Evolutionary conservation across 2,888 invertebrate genomes (phyloP).

Genomic region (Eumerus sabulonum): DNA sequence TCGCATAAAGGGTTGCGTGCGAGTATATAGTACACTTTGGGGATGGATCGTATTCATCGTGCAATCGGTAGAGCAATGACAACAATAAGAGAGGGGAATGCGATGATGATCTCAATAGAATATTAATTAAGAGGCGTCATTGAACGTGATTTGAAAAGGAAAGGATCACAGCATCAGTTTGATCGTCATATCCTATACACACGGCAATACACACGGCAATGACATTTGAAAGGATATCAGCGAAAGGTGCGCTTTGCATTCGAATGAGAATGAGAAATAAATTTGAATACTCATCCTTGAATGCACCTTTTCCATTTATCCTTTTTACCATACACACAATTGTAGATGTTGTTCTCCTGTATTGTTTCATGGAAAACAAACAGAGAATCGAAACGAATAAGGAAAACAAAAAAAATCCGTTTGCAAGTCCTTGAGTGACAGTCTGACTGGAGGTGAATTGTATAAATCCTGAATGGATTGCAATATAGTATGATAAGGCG

Average conservation of each 20-base stretch:
- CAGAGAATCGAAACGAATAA: conserved; percentile 8
- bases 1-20: conserved; percentile 50
- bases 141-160: conserved; percentile 46
- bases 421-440: conserved; percentile 51
- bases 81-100: conserved; percentile 49
- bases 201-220: too few species aligned
- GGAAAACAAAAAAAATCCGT: conserved; percentile 23
- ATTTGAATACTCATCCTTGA: conserved; percentile 61
- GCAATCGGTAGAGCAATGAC: conserved; percentile 9
- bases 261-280: conserved; percentile 23
- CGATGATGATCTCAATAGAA: conserved; percentile 63
- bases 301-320: conserved; percentile 30
- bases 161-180: conserved; percentile 13
- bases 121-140: conserved; percentile 67
- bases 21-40: too few species aligned
- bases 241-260: conserved; percentile 42
- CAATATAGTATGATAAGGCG: conserved; percentile 2
- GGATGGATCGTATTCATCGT: conserved; percentile 37
- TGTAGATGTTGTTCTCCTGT: conserved; percentile 12
- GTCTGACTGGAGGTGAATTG: conserved; percentile 56
- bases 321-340: too few species aligned
- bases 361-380: conserved; percentile 60
- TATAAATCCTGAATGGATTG: conserved; percentile 45
- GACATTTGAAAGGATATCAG: conserved; percentile 58
- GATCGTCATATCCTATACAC: conserved; percentile 15